Evolutionary conservation across 2,113 vertebrate species (phyloP).

Genomic region (Cebidichthys violaceus): DNA sequence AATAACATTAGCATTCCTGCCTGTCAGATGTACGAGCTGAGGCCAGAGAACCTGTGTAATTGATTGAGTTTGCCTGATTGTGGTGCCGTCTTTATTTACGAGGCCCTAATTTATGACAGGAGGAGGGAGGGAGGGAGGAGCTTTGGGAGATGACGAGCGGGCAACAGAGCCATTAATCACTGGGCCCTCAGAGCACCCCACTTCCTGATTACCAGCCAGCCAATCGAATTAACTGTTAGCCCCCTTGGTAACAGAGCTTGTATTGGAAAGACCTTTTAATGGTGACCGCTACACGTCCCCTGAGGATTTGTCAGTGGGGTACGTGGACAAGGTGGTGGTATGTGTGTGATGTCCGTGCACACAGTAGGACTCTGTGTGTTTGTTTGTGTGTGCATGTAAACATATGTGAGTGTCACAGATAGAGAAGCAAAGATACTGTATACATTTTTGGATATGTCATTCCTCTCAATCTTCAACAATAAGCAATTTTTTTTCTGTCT

Average conservation of each 20-base stretch:
- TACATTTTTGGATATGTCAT: not conserved
- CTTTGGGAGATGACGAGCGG: constrained; percentile 88
- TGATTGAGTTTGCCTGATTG: constrained; percentile 97
- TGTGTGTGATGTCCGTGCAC: constrained; percentile 74
- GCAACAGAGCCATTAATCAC: constrained; percentile 95
- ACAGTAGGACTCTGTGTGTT: constrained; percentile 6
- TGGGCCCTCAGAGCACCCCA: constrained; percentile 84
- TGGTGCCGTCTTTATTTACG: constrained; percentile 97
- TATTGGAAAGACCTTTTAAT: constrained; percentile 99
- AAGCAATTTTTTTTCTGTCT: constrained; percentile 20
- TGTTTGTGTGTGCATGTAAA: constrained; percentile 81
- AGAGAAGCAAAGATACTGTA: not conserved
- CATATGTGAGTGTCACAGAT: constrained; percentile 46
- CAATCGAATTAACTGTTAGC: constrained; percentile 98
- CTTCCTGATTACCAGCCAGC: constrained; percentile 93
- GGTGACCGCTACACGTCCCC: constrained; percentile 90
- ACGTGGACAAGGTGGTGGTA: constrained; percentile 84
- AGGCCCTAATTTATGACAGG: constrained; percentile 97
- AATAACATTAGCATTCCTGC: constrained; percentile 87
- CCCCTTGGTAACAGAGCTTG: constrained; percentile 90
- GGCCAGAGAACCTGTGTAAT: constrained; percentile 88
- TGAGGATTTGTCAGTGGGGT: constrained; percentile 79
- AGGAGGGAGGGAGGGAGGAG: constrained; percentile 87
- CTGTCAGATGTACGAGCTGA: constrained; percentile 84
- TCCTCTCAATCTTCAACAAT: constrained; percentile 16